Percentiles rank a stretch among this genome's conserved stretches.
These are phyloP conservation scores for Phragmatobia fuliginosa DNA, from an alignment of 2,888 invertebrate genomes.

Conservation along the genomic window DNA sequence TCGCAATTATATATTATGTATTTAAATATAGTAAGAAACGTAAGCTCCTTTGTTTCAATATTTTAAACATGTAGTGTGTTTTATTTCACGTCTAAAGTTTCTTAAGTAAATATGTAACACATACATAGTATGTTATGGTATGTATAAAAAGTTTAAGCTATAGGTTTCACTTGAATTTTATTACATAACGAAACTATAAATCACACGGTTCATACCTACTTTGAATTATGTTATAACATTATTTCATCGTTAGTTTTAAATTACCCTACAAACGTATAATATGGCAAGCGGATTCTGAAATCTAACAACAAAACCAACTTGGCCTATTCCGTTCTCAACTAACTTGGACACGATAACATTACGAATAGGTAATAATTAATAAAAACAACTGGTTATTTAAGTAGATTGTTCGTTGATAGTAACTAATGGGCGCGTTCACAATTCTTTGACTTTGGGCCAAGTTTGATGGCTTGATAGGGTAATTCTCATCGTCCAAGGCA, in stretches of 20 bases:
- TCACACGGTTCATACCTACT: slow-evolving; percentile 16
- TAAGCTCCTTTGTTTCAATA: slow-evolving; percentile 7
- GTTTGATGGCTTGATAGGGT: slow-evolving; percentile 45
- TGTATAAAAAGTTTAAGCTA: slow-evolving; percentile 24
- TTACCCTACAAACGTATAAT: slow-evolving; percentile 24
- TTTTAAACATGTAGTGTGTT: no score
- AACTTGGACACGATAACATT: slow-evolving; percentile 10
- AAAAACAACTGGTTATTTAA: slow-evolving; percentile 18
- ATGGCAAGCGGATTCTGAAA: slow-evolving; percentile 27
- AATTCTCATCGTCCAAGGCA: slow-evolving; percentile 50
- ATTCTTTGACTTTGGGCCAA: slow-evolving; percentile 40
- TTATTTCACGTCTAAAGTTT: slow-evolving; percentile 22
- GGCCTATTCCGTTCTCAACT: slow-evolving; percentile 5
- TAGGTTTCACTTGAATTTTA: slow-evolving; percentile 26
- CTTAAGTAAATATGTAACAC: no score
- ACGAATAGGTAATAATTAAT: slow-evolving; percentile 20
- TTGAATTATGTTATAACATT: slow-evolving; percentile 33
- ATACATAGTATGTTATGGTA: slow-evolving; percentile 6
- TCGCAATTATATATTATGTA: no score
- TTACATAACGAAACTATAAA: slow-evolving; percentile 33
- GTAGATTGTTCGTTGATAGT: slow-evolving; percentile 26
- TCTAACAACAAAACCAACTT: slow-evolving; percentile 6
- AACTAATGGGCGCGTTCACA: slow-evolving; percentile 28
- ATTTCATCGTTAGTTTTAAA: slow-evolving; percentile 30
- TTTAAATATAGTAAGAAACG: neutral